Base-by-base conservation (phyloP, 2,888 invertebrate species). In the Isotomurus palustris region DNA sequence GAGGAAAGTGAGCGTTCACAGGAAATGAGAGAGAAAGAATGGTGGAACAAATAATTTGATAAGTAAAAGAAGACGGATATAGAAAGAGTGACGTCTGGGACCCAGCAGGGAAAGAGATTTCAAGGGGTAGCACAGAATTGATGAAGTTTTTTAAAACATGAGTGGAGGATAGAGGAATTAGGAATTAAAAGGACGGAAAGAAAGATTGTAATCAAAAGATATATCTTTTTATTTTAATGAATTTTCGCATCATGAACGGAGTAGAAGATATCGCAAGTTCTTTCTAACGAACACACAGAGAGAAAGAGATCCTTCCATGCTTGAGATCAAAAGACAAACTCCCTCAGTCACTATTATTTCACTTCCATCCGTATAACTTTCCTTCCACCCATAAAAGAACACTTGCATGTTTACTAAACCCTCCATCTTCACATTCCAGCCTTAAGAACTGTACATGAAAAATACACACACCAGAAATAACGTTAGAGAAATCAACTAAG, bases 171-270 rank as follows among this genome's bases (percentile, higher is more conserved):
- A 61, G 63, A 70, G 64, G 68, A 67, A 68, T 68, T 68, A 68
- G 65, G 67, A 67, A 68, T 66, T 68, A 68, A 68, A 67, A 66
- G 62, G 67, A 67, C 62, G 64, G 64, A 62, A 68, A 58, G 66
- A 66, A 68, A 67, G 66, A 70, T 68, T 70, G 66, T 70, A 70
- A 70, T 70, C 68, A 70, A 70, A 70, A 68, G 68, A 67, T 70
- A 70, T 67, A 70, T 70, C 70, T 70, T 70, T 70, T 68, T 67
- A 68, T 68, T 68, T 68, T 70, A 70, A 70, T 68, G 70, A 68
- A 70, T 70, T 70, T 70, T 70, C 62, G 50, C 60, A 58, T 58
- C 61, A 50, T 59, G 29, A 53, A 48, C 19, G 58, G 47, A 52
- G 19, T 60, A 60, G 60, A 68, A 60, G 58, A 60, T 53, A 67